Conservation (phyloP, 2,113 vertebrate genomes). For the Galeopterus variegatus region DNA sequence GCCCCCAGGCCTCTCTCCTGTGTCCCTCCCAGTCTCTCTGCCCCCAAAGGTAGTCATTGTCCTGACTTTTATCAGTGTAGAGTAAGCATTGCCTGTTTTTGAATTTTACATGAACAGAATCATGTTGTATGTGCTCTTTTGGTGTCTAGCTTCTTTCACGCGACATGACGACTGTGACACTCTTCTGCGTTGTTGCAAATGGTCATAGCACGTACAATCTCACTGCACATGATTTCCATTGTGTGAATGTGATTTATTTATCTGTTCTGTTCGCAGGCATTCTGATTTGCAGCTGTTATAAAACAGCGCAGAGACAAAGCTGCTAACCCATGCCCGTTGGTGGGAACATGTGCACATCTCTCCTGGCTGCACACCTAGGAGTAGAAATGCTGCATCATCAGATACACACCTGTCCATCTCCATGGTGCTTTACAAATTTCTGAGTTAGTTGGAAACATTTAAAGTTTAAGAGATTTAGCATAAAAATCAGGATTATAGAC, state of each 20-base stretch:
- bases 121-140: not conserved
- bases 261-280: rapidly evolving
- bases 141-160: not conserved
- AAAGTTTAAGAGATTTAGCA: not conserved
- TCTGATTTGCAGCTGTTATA: rapidly evolving
- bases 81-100: not conserved
- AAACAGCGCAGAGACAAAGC: rapidly evolving
- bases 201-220: rapidly evolving
- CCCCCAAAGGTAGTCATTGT: not conserved
- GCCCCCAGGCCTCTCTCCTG: not conserved
- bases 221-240: rapidly evolving
- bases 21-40: not conserved
- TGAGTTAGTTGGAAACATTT: too few relatives aligned
- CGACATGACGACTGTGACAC: rapidly evolving
- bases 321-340: not conserved
- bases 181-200: rapidly evolving
- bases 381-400: not conserved
- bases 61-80: not conserved
- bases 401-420: rapidly evolving
- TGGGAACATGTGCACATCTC: rapidly evolving
- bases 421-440: not conserved
- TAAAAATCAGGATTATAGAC: not conserved
- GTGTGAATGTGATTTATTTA: rapidly evolving
- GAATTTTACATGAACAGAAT: not conserved
- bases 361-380: not conserved